Base-by-base conservation (phyloP, 2,113 vertebrate genomes). In the Crotalus horridus region DNA sequence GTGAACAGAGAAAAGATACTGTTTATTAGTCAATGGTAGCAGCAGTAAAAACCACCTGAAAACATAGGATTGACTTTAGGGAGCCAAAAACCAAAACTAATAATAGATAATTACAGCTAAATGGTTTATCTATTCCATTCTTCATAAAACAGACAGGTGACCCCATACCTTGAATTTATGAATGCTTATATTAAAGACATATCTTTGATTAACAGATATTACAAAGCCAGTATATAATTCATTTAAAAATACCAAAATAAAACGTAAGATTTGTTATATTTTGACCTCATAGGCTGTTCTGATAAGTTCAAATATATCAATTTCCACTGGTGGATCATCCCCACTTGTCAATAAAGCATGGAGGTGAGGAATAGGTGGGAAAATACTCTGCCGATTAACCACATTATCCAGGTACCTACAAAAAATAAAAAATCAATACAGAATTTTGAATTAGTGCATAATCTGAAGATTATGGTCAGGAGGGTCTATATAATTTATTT, bases 351-450 rank as follows among this genome's bases (percentile, higher is more conserved):
- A 93, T 94, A 99, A 96, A 53, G 99, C 99, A 0, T 99, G 99
- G 21, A 99, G 97, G 95, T 99, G 99, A 55, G 99, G 99, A 92
- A 98, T 99, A 92, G 98, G 98, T 0, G 98, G 97, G 53, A 98
- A 98, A 33, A 98, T 96, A 0, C 98, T 99, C 96, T 99, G 99
- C 48, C 97, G 99, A 95, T 99, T 99, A 88, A 99, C 98, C 89
- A 99, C 98, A 0, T 99, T 99, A 94, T 99, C 99, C 97, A 99
- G 97, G 81, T 99, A 99, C 94, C 99, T 99, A 94, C 21, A 51
- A 11, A 86, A 91, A 89, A 88, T 87, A 0, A 48, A 89, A 48
- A 93, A 92, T 29, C 91, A 54, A 94, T 6, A 1, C 13, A 96
- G 91, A 69, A 92, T 46, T 93, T 58, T 88, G 86, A 61, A 87